These are phyloP conservation scores for Pseudochromis fuscus DNA, from an alignment of 2,797 vertebrate species.

Conservation along the genomic window DNA sequence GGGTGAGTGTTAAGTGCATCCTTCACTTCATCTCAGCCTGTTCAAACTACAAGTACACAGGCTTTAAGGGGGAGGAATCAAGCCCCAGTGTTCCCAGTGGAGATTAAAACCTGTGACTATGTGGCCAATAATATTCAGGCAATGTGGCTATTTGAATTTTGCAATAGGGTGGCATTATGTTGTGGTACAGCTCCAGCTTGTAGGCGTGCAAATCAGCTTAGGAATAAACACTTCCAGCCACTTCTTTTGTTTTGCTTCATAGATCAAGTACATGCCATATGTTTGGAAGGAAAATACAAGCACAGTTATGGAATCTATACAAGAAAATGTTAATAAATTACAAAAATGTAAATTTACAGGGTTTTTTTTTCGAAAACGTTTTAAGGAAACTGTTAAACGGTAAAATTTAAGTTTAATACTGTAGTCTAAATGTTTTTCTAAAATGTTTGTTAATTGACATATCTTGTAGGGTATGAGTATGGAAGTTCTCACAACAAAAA, in stretches of 20 bases:
- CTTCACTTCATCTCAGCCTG: constrained; percentile 3
- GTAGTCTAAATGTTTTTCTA: too few relatives aligned
- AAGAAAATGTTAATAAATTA: too few relatives aligned
- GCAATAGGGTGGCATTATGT: neutral
- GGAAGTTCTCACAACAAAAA: too few relatives aligned
- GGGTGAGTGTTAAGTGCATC: constrained; percentile 38
- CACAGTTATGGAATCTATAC: too few relatives aligned
- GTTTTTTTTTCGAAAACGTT: too few relatives aligned
- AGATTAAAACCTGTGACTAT: neutral
- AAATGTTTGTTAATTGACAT: too few relatives aligned
- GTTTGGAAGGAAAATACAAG: too few relatives aligned
- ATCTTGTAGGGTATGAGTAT: too few relatives aligned
- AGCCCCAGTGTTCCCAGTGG: neutral
- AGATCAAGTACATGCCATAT: neutral
- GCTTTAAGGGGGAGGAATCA: constrained; percentile 6
- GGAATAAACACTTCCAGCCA: neutral
- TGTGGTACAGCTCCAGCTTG: neutral
- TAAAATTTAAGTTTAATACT: too few relatives aligned
- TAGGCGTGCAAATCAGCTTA: neutral
- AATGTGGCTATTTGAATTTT: constrained; percentile 12
- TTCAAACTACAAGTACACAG: constrained; percentile 13
- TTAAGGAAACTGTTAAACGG: too few relatives aligned
- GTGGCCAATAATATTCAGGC: constrained; percentile 2
- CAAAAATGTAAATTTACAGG: too few relatives aligned
- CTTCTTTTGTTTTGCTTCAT: constrained; percentile 1